Percentiles rank a stretch among this genome's conserved stretches.
Conservation (phyloP, 2,888 invertebrate genomes). For the Rotaria sp. region DNA sequence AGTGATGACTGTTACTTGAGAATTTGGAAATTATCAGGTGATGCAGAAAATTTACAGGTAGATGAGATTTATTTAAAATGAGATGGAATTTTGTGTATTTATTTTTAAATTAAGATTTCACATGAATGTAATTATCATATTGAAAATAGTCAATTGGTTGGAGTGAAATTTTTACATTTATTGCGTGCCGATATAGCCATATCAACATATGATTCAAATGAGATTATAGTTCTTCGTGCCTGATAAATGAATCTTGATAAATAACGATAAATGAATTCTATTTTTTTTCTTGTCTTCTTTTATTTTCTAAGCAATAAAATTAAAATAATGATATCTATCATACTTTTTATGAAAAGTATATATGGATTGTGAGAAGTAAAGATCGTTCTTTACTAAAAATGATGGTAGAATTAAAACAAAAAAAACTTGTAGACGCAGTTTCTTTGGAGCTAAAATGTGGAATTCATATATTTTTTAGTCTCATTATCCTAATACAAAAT, state of each 20-base stretch:
- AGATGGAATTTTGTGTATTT: background rate
- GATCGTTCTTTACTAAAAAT: no score
- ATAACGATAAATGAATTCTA: no score
- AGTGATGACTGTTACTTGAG: background rate
- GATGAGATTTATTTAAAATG: background rate
- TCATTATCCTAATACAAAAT: no score
- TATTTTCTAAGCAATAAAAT: no score
- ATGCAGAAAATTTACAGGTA: background rate
- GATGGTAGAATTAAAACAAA: no score
- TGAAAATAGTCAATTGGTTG: slow-evolving; percentile 12
- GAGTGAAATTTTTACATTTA: background rate
- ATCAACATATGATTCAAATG: background rate
- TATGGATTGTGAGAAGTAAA: no score
- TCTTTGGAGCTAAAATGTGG: no score
- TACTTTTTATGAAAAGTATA: no score
- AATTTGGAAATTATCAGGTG: background rate
- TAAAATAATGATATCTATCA: no score
- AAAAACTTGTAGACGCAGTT: no score
- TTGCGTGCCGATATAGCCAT: background rate
- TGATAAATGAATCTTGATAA: background rate
- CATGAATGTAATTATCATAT: background rate
- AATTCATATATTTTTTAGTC: no score
- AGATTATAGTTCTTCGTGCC: background rate
- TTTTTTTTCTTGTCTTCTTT: no score
- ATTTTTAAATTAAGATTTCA: background rate